These are phyloP conservation scores for Platycercus adscitus DNA, from an alignment of 2,113 vertebrate genomes.

Conservation along the genomic window DNA sequence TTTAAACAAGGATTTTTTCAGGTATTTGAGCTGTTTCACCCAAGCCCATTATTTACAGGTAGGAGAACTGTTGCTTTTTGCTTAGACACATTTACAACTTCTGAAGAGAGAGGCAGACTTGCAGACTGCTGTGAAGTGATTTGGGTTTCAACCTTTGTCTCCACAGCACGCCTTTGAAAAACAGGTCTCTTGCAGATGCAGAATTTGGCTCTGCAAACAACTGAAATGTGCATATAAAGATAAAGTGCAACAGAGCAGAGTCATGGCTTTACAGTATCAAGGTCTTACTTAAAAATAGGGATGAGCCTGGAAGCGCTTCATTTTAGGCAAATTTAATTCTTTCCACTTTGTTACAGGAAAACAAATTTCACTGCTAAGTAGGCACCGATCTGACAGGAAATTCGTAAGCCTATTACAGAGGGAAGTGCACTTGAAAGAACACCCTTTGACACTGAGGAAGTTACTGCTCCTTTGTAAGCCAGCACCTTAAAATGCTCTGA, in stretches of 20 bases:
- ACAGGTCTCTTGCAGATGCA: neutral
- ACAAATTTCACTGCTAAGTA: neutral
- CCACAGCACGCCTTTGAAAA: slow-evolving; percentile 31
- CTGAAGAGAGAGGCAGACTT: slow-evolving; percentile 19
- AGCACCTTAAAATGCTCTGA: neutral
- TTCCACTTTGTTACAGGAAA: neutral
- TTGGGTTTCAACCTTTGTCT: slow-evolving; percentile 54
- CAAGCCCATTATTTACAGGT: slow-evolving; percentile 7
- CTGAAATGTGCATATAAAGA: neutral
- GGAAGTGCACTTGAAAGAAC: neutral
- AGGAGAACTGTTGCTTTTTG: slow-evolving; percentile 9
- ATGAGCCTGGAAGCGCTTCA: neutral
- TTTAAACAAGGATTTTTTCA: neutral
- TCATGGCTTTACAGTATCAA: neutral
- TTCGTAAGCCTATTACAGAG: neutral
- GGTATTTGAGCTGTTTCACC: slow-evolving; percentile 1
- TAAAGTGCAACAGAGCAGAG: neutral
- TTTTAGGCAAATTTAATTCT: slow-evolving; percentile 3
- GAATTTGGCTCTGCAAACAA: neutral
- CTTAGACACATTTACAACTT: slow-evolving; percentile 21
- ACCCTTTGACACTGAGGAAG: neutral
- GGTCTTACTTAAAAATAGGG: neutral
- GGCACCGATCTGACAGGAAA: neutral
- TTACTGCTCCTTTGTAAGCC: neutral
- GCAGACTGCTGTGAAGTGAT: slow-evolving; percentile 31